phyloP scores from a whole-genome alignment of 2,113 vertebrate species.

The Strix uralensis region DNA sequence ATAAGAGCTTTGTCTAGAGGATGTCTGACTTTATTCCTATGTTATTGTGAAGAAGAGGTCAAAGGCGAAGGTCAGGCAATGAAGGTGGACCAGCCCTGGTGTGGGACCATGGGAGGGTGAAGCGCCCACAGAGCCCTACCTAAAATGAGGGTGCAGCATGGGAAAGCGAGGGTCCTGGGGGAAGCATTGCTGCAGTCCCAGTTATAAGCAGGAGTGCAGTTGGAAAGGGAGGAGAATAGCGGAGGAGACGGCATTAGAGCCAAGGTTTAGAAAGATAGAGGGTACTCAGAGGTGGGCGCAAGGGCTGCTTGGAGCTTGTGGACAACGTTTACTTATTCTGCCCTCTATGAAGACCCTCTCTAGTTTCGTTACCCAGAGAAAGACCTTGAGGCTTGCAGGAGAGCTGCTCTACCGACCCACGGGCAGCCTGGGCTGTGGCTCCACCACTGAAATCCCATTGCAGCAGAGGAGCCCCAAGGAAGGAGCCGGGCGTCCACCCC shows the following conservation, averaged over 20 bases:
- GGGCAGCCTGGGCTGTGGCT: background rate
- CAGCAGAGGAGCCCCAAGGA: fast-evolving
- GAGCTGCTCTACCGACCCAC: background rate
- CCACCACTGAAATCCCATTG: fast-evolving
- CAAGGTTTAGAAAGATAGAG: background rate
- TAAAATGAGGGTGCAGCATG: background rate
- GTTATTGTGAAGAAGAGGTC: background rate
- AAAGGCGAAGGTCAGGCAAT: background rate
- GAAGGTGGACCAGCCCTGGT: background rate
- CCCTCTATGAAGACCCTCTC: background rate
- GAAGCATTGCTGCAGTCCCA: background rate
- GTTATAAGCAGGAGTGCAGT: background rate
- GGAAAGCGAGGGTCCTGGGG: too few relatives aligned
- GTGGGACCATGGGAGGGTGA: background rate
- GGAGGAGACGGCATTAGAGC: background rate
- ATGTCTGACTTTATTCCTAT: background rate
- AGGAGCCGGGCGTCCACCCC: fast-evolving
- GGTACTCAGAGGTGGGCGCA: background rate
- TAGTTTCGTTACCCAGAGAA: background rate
- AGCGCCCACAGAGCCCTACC: background rate
- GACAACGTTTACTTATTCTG: background rate
- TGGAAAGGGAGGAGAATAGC: background rate
- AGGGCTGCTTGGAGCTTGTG: background rate
- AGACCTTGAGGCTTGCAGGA: background rate
- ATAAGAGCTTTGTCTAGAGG: background rate